Conservation (phyloP, 2,113 vertebrate species). For the Xyliphius kryptos region DNA sequence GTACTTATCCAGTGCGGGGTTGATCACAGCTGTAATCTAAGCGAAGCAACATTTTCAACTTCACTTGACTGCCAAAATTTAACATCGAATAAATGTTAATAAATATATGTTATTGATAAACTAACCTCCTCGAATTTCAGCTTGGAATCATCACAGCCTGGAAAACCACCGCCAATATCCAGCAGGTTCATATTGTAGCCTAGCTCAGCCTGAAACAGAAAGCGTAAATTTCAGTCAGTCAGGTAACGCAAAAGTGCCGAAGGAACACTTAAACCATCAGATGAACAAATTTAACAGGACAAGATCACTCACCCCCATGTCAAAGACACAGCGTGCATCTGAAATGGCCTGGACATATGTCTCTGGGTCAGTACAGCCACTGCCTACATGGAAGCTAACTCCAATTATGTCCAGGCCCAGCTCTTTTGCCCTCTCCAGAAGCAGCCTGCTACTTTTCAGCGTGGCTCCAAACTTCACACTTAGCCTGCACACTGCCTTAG, state of each 20-base stretch:
- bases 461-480: slow-evolving; percentile 95
- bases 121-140: slow-evolving; percentile 95
- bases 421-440: slow-evolving; percentile 84
- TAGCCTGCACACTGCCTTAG: slow-evolving; percentile 87
- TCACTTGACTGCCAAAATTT: too few relatives aligned
- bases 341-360: slow-evolving; percentile 85
- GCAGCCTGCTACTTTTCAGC: slow-evolving; percentile 79
- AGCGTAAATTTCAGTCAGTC: slow-evolving; percentile 1
- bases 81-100: background rate
- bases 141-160: slow-evolving; percentile 88
- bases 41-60: too few relatives aligned
- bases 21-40: slow-evolving; percentile 86
- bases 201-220: slow-evolving; percentile 69
- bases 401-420: slow-evolving; percentile 84
- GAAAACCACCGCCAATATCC: slow-evolving; percentile 95
- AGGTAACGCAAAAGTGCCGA: background rate
- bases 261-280: background rate
- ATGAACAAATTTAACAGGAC: background rate
- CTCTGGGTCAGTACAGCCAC: slow-evolving; percentile 86
- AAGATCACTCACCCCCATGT: slow-evolving; percentile 81
- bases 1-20: slow-evolving; percentile 87
- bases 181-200: slow-evolving; percentile 88
- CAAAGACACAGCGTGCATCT: slow-evolving; percentile 89
- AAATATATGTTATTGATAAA: background rate
- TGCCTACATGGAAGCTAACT: slow-evolving; percentile 96